A percentile compares a stretch with the other conserved stretches of the same genome.
Conservation (phyloP, 2,113 vertebrate genomes). For the Ptychochromis oligacanthus region DNA sequence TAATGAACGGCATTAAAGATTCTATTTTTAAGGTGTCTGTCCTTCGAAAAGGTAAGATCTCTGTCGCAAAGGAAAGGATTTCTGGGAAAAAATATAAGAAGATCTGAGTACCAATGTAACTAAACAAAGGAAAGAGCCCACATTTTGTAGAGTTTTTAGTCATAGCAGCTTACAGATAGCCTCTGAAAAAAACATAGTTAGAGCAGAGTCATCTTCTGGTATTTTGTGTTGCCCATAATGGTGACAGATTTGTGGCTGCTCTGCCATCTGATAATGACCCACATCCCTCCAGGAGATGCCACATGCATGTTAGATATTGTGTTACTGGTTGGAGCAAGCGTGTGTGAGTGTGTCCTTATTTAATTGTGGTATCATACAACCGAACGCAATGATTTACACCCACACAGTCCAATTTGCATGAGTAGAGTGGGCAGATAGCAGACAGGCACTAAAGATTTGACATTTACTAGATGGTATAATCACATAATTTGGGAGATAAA, state of each 20-base stretch:
- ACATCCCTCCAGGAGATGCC: constrained; percentile 42
- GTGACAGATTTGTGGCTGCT: constrained; percentile 56
- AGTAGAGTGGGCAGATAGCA: constrained; percentile 15
- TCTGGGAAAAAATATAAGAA: neutral
- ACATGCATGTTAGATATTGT: constrained; percentile 48
- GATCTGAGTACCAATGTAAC: neutral
- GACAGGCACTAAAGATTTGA: constrained; percentile 36
- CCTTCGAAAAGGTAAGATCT: constrained; percentile 9
- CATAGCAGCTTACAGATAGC: neutral
- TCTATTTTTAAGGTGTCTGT: constrained; percentile 18
- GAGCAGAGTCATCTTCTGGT: constrained; percentile 13
- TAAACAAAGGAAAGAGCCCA: neutral
- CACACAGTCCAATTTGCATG: constrained; percentile 24
- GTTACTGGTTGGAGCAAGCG: constrained; percentile 53
- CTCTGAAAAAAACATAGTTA: constrained; percentile 5
- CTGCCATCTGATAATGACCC: constrained; percentile 49
- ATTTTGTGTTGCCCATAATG: constrained; percentile 39
- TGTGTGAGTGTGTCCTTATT: neutral
- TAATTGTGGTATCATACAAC: constrained; percentile 27
- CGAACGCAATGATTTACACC: constrained; percentile 30
- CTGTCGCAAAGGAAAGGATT: neutral
- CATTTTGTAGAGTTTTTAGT: neutral
- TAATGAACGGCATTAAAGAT: neutral
- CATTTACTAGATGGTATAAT: constrained; percentile 45
- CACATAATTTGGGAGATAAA: constrained; percentile 14